phyloP scores from a whole-genome alignment of 2,113 vertebrate species.

The Tursiops truncatus region DNA sequence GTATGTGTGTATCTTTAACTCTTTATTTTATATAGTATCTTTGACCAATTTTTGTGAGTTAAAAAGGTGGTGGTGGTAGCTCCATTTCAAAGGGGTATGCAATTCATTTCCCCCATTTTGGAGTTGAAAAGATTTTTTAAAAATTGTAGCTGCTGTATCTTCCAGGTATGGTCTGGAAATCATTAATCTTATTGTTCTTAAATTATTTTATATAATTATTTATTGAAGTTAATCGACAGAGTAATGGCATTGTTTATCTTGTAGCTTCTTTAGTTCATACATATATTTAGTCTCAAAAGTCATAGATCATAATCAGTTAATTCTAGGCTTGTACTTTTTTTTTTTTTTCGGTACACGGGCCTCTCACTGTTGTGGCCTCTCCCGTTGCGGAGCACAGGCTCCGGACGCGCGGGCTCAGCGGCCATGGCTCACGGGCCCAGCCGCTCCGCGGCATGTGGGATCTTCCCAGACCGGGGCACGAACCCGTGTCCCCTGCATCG shows the following conservation, averaged over 20 bases:
- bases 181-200: neutral
- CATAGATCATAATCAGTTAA: neutral
- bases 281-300: neutral
- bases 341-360: neutral
- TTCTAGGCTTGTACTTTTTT: neutral
- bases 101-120: neutral
- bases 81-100: neutral
- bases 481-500: too few relatives aligned
- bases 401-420: too few relatives aligned
- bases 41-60: neutral
- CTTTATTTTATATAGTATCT: neutral
- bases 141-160: neutral
- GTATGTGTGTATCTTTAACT: slow-evolving; percentile 65
- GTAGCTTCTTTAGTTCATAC: neutral
- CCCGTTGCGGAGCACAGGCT: too few relatives aligned
- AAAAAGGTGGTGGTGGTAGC: neutral
- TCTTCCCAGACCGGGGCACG: too few relatives aligned
- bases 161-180: neutral
- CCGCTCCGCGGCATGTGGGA: too few relatives aligned
- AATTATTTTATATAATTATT: neutral
- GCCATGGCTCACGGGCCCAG: too few relatives aligned
- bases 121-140: neutral
- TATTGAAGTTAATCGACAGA: neutral
- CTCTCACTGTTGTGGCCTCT: too few relatives aligned
- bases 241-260: neutral